phyloP scores from a whole-genome alignment of 2,797 vertebrate species.

The Monodelphis domestica region DNA sequence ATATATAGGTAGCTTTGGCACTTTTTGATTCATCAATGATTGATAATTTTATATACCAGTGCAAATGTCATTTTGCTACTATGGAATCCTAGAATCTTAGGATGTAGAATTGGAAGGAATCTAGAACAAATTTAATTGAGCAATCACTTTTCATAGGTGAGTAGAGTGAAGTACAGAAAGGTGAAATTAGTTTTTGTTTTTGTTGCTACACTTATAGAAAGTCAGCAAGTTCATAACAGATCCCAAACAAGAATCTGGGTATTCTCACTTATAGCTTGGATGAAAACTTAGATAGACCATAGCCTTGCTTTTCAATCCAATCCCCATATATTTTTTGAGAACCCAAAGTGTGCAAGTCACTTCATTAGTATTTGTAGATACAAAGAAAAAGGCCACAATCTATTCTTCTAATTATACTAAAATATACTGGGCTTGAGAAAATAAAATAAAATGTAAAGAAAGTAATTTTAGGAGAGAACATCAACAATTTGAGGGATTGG shows the following conservation, averaged over 20 bases:
- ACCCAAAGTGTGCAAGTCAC: not conserved
- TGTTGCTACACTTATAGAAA: not conserved
- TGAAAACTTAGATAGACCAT: not conserved
- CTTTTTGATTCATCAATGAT: slow-evolving; percentile 27
- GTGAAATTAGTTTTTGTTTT: not conserved
- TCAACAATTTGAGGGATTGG: not conserved
- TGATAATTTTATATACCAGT: not conserved
- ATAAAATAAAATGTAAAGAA: not conserved
- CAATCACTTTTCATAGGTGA: not conserved
- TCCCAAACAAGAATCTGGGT: not conserved
- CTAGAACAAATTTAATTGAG: not conserved
- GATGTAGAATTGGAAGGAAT: not conserved
- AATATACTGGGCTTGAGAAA: not conserved
- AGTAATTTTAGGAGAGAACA: not conserved
- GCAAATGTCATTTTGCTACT: not conserved
- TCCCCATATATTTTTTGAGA: too few species aligned
- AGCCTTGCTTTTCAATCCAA: not conserved
- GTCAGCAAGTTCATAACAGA: not conserved
- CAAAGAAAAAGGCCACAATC: not conserved
- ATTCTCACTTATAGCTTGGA: not conserved
- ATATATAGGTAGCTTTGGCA: slow-evolving; percentile 47
- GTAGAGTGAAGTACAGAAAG: not conserved
- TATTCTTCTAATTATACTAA: not conserved
- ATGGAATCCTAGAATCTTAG: not conserved
- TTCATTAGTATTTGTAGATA: not conserved